These are phyloP conservation scores for Phalacrocorax pelagicus DNA, from an alignment of 2,113 vertebrate genomes.

Conservation along the genomic window DNA sequence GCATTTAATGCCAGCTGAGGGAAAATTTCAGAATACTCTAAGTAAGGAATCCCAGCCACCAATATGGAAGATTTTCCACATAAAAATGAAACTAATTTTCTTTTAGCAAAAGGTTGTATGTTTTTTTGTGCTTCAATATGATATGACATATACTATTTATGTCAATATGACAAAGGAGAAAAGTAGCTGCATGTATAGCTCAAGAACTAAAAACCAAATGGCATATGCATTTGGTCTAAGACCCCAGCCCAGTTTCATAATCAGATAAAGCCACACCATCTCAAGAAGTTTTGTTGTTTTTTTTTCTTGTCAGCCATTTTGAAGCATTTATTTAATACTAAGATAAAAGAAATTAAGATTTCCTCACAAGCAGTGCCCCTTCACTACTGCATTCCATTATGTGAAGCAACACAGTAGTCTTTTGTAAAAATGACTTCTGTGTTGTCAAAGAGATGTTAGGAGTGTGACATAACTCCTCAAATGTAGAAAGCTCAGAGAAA, in stretches of 20 bases:
- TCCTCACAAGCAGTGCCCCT: neutral
- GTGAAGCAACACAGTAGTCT: neutral
- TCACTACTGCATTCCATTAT: neutral
- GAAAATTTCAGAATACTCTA: neutral
- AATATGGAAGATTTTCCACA: neutral
- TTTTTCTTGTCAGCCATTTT: neutral
- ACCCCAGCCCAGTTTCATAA: neutral
- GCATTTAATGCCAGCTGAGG: neutral
- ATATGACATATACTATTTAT: neutral
- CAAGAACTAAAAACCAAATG: neutral
- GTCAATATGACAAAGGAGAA: neutral
- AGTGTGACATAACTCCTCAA: neutral
- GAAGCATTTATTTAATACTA: neutral
- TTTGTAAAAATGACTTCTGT: neutral
- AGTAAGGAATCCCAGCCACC: neutral
- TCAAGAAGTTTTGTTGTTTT: neutral
- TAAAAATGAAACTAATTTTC: neutral
- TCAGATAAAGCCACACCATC: neutral
- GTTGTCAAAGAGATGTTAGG: neutral
- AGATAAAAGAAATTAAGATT: neutral
- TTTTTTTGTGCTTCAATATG: neutral
- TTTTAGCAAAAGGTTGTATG: neutral
- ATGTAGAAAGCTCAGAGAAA: neutral
- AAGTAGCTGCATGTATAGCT: neutral
- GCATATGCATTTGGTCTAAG: neutral